phyloP scores from a whole-genome alignment of 2,113 vertebrate species.

The Datnioides undecimradiatus region DNA sequence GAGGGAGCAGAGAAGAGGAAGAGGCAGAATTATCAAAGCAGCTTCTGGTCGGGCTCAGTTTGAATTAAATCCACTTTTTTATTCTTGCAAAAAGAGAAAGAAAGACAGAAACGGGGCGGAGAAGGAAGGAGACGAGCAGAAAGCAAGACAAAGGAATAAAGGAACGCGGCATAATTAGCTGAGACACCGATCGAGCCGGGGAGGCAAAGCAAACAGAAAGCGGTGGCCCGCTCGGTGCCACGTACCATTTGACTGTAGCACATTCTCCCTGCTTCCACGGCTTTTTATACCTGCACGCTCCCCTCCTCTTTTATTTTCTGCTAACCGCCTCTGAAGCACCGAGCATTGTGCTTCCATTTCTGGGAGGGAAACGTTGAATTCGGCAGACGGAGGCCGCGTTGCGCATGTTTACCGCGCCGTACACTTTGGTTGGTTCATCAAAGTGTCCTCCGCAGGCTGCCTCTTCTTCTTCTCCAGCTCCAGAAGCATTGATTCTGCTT shows the following conservation, averaged over 20 bases:
- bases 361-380: conserved; percentile 22
- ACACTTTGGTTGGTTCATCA: conserved; percentile 54
- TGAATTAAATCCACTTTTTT: conserved; percentile 49
- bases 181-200: conserved; percentile 41
- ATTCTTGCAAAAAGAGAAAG: neutral
- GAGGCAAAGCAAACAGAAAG: conserved; percentile 38
- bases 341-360: conserved; percentile 51
- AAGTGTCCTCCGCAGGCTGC: conserved; percentile 53
- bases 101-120: neutral
- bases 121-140: conserved; percentile 25
- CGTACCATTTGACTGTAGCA: conserved; percentile 33
- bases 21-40: conserved; percentile 40
- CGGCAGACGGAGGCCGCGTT: conserved; percentile 45
- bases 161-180: conserved; percentile 45
- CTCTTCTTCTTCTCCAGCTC: conserved; percentile 37
- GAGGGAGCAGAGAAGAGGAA: neutral
- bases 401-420: conserved; percentile 47
- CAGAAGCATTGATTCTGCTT: conserved; percentile 51
- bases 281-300: conserved; percentile 12
- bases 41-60: conserved; percentile 29
- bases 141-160: conserved; percentile 43
- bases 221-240: conserved; percentile 25
- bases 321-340: conserved; percentile 26
- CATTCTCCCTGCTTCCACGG: conserved; percentile 2
- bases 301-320: neutral